Evolutionary conservation across 2,797 vertebrate genomes (phyloP), one percentile per base, ranked within the genome.

Genomic region (Chlorospingus semifuscus): DNA sequence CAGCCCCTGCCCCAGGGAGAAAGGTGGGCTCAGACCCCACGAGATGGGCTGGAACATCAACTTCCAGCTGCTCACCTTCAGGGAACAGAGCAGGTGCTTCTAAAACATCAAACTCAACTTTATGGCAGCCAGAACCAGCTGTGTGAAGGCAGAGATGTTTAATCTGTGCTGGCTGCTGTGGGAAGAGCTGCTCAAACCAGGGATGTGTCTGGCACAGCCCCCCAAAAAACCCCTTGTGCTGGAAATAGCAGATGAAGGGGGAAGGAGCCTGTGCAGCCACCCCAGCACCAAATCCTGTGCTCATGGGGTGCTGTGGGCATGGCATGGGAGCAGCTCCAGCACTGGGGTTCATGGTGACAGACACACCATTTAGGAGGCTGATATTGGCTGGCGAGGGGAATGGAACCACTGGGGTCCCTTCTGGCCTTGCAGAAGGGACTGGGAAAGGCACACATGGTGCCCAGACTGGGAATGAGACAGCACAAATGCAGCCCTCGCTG

Each of bases 231-330:
- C 60, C 47, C 44, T 30, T 18, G 52, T 49, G 70, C 17, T 60
- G 55, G 88, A 46, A 93, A 26, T 5, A 64, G 26, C 8, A 29
- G 80, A n/a, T 41, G 8, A 22, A 68, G 32, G 50, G 36, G 29
- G 22, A 83, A 27, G 42, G 46, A 77, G 14, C 6, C 61, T 1
- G 0, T 2, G 27, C 56, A 47, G 17, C 32, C 1, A 1, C 4
- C 22, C 36, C 7, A 6, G 66, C 56, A 22, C 24, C 50, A 61
- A 79, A 57, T 0, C 56, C n/a, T 5, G 46, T 0, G 19, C 60
- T 66, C 44, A 6, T 1, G 47, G 87, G 82, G 69, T 80, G 87
- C 61, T 29, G 59, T 0, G 65, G 75, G 61, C 26, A 41, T 0
- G 11, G 37, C 15, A 49, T 16, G 34, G 60, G 50, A 70, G 27